Percentiles rank a stretch among this genome's conserved stretches.
phyloP scores from a whole-genome alignment of 2,797 vertebrate genomes.

The Gadopsis bispinosus region DNA sequence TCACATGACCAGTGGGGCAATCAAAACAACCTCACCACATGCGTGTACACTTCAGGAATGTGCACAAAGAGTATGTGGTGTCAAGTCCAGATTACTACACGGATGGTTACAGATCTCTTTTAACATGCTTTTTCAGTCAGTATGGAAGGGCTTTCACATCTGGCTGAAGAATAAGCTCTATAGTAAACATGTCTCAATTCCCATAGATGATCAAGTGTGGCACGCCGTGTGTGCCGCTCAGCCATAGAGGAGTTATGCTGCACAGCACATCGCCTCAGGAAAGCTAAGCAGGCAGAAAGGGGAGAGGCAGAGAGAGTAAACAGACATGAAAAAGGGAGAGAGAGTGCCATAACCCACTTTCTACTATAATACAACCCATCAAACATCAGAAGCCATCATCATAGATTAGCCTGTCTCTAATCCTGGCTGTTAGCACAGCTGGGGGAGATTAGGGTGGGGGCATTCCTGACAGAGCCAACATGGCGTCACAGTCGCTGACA shows the following conservation, averaged over 20 bases:
- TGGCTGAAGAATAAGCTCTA: constrained; percentile 49
- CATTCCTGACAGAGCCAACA: constrained; percentile 77
- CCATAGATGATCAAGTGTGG: constrained; percentile 63
- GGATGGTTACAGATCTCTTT: constrained; percentile 45
- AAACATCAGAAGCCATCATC: constrained; percentile 80
- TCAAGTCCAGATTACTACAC: constrained; percentile 59
- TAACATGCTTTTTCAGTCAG: constrained; percentile 52
- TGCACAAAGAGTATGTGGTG: constrained; percentile 35
- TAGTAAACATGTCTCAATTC: constrained; percentile 59
- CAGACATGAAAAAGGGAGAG: constrained; percentile 36
- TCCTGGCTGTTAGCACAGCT: constrained; percentile 84
- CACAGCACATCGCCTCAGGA: constrained; percentile 64
- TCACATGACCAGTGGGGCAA: constrained; percentile 54
- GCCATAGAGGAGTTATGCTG: constrained; percentile 47
- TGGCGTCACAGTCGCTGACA: constrained; percentile 80
- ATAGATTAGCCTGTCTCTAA: constrained; percentile 81
- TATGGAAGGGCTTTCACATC: constrained; percentile 63
- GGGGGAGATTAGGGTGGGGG: constrained; percentile 78
- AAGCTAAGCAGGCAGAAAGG: constrained; percentile 54
- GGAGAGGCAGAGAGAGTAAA: constrained; percentile 46
- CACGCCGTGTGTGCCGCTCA: constrained; percentile 52
- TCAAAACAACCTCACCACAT: constrained; percentile 61
- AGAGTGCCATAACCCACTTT: constrained; percentile 72
- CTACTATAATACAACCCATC: constrained; percentile 73
- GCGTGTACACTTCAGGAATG: constrained; percentile 55